Percentiles rank a stretch among this genome's conserved stretches.
These are phyloP conservation scores for Drosophila sechellia DNA, from an alignment of 1,140 invertebrate species.

Conservation along the genomic window DNA sequence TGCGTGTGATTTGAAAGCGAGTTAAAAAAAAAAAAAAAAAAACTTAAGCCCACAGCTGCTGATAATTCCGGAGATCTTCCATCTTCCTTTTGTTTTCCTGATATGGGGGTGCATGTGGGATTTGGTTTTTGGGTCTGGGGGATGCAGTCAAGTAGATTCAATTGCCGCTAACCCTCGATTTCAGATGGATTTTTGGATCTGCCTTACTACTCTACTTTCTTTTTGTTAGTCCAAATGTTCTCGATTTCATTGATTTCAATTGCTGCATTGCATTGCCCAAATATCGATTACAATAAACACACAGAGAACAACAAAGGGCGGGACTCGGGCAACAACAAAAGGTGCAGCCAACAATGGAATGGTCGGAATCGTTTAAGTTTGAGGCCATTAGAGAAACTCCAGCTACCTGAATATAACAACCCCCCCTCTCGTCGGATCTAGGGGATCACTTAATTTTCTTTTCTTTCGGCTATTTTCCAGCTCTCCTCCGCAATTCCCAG, in stretches of 20 bases:
- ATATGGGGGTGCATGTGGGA: constrained; percentile 26
- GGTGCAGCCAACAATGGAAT: constrained; percentile 9
- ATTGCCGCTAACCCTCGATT: constrained; percentile 45
- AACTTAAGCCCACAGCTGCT: constrained; percentile 12
- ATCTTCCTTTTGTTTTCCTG: neutral
- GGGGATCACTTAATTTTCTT: constrained; percentile 43
- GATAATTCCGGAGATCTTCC: constrained; percentile 10
- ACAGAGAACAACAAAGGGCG: constrained; percentile 12
- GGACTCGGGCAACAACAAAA: constrained; percentile 30
- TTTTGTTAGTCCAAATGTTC: constrained; percentile 43
- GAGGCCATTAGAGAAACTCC: constrained; percentile 32
- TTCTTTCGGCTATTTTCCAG: neutral
- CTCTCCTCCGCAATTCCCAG: neutral
- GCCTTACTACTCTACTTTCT: constrained; percentile 5
- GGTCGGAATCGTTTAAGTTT: constrained; percentile 49
- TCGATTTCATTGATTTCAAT: constrained; percentile 65
- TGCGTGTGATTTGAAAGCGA: neutral
- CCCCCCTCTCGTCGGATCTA: neutral
- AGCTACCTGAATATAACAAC: constrained; percentile 11
- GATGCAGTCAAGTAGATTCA: constrained; percentile 56
- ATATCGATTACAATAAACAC: constrained; percentile 58
- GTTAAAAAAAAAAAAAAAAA: neutral
- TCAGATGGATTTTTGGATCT: constrained; percentile 5
- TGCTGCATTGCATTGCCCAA: constrained; percentile 41
- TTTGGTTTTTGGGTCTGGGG: neutral